Evolutionary conservation across 2,888 invertebrate species (phyloP).

Genomic region (Elgonia sp.): DNA sequence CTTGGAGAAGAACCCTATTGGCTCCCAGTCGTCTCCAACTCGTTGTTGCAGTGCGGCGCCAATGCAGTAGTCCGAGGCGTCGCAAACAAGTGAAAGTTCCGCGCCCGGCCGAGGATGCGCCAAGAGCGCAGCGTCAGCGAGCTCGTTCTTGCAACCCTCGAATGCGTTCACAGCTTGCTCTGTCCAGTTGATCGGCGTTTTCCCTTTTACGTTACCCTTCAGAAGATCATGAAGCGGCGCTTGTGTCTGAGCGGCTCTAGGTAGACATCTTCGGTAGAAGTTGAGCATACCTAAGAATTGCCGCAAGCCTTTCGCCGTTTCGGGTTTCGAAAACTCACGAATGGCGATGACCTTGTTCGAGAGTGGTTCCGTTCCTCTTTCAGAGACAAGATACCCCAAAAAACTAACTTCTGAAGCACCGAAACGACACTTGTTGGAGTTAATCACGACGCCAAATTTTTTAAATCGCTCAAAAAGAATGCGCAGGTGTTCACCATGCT

Average conservation of each 20-base stretch:
- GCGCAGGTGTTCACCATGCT: background rate
- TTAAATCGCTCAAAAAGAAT: constrained; percentile 11
- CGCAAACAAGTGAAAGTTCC: background rate
- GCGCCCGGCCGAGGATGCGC: constrained; percentile 4
- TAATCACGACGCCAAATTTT: constrained; percentile 29
- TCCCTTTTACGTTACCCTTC: constrained; percentile 66
- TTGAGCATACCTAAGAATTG: constrained; percentile 6
- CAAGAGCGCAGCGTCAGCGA: constrained; percentile 36
- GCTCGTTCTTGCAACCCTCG: constrained; percentile 20
- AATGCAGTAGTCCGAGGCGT: too few relatives aligned
- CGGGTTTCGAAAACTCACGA: background rate
- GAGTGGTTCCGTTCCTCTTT: background rate
- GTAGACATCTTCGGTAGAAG: constrained; percentile 30
- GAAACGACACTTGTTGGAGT: background rate
- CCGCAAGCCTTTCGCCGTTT: background rate
- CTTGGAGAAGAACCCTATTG: constrained; percentile 62
- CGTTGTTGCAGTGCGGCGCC: constrained; percentile 20
- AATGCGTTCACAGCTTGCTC: constrained; percentile 28
- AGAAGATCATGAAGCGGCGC: constrained; percentile 61
- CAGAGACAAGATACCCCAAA: constrained; percentile 10
- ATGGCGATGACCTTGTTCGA: background rate
- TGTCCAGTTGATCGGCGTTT: constrained; percentile 45
- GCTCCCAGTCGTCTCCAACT: constrained; percentile 60
- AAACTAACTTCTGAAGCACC: background rate
- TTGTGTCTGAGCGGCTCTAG: constrained; percentile 47